Percentiles rank a stretch among this genome's conserved stretches.
phyloP scores from a whole-genome alignment of 2,113 vertebrate genomes.

The Hippotragus niger region DNA sequence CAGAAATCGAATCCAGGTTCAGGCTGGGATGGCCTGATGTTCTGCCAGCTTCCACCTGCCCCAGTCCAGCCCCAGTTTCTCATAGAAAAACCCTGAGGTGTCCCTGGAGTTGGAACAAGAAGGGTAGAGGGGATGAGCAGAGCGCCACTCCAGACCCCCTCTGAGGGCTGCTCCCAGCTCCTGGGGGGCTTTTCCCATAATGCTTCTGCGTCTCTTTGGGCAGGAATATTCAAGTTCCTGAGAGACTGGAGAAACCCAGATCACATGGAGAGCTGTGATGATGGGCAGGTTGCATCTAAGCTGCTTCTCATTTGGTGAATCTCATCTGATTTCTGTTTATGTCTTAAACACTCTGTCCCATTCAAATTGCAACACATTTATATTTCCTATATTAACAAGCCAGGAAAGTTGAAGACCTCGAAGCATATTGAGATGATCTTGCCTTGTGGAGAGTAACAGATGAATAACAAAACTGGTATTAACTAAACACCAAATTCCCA shows the following conservation, averaged over 20 bases:
- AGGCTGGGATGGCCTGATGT: accelerated
- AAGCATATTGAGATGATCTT: accelerated
- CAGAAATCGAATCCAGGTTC: neutral
- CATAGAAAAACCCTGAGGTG: neutral
- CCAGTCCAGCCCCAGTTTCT: neutral
- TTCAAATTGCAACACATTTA: accelerated
- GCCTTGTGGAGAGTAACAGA: accelerated
- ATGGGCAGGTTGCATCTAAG: accelerated
- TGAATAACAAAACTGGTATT: too few relatives aligned
- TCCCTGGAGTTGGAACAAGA: neutral
- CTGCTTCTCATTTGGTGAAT: neutral
- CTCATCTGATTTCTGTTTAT: neutral
- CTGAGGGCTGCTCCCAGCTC: accelerated
- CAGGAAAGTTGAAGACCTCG: neutral
- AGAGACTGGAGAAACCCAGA: neutral
- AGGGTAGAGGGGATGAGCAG: accelerated
- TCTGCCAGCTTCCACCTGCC: accelerated
- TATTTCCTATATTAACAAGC: neutral
- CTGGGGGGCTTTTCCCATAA: accelerated
- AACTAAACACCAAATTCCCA: neutral
- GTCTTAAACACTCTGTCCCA: too few relatives aligned
- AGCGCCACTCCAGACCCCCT: accelerated
- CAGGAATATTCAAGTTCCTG: neutral
- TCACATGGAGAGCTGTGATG: accelerated
- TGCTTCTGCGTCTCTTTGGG: neutral